phyloP scores from a whole-genome alignment of 2,797 vertebrate genomes.

The Ara ararauna region DNA sequence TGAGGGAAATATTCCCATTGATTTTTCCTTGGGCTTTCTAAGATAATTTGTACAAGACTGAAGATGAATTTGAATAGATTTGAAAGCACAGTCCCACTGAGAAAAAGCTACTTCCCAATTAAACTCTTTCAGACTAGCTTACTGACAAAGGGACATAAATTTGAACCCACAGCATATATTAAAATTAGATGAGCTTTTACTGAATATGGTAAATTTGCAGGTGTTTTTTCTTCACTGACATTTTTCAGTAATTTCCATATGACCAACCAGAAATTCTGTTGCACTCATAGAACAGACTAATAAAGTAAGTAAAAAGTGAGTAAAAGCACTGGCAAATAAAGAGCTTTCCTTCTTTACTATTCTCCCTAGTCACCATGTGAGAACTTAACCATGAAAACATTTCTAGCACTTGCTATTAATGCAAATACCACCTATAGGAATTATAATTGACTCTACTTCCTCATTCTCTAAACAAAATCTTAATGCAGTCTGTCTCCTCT shows the following conservation, averaged over 20 bases:
- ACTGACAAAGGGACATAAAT: conserved; percentile 35
- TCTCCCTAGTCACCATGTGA: background rate
- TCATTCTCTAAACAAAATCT: background rate
- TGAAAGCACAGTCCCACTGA: conserved; percentile 44
- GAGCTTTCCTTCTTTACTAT: background rate
- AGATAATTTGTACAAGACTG: conserved; percentile 43
- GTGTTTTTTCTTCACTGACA: conserved; percentile 7
- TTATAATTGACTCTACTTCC: background rate
- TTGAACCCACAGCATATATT: conserved; percentile 28
- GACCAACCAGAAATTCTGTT: background rate
- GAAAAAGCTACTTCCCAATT: conserved; percentile 46
- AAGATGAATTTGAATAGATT: conserved; percentile 45
- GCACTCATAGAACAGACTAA: background rate
- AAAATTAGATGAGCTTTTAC: conserved; percentile 49
- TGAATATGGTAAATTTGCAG: conserved; percentile 21
- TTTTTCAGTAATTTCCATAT: conserved; percentile 3
- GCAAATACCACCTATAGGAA: background rate
- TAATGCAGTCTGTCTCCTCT: background rate
- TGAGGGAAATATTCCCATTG: conserved; percentile 47
- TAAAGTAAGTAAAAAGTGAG: background rate
- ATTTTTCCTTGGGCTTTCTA: conserved; percentile 56
- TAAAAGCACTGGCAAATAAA: conserved; percentile 22
- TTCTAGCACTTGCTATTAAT: conserved; percentile 8
- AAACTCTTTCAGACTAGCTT: conserved; percentile 24
- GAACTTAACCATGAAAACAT: background rate